Base-by-base conservation (phyloP, 2,113 vertebrate genomes). In the Calyptommatus sinebrachiatus region DNA sequence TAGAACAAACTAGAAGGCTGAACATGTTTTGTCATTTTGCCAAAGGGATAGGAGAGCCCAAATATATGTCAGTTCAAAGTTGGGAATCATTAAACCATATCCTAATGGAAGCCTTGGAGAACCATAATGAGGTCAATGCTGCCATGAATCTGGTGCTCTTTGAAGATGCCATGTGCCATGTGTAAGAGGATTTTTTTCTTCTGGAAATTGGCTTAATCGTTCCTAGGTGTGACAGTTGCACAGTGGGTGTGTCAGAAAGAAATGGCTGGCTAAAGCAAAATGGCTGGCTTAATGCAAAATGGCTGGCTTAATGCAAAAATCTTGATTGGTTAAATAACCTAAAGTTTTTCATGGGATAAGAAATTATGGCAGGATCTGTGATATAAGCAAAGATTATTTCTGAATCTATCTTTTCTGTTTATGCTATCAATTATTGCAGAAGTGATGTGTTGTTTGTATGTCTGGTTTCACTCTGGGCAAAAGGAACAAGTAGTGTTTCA, bases 11-110 rank as follows among this genome's bases (percentile, higher is more conserved):
- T 76, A 92, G 12, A 86, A 84, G 48, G 70, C 94, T 97, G 91
- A 99, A 97, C 84, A 71, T 98, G 79, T 99, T 95, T 86, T 98
- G 97, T 89, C 98, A 99, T 87, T 99, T 99, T 83, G 95, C 97
- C 83, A 88, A 81, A 31, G 97, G 97, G 29, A 79, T 94, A 0
- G 94, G 96, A 1, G 96, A 99, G 46, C 89, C 96, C 79, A 94
- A 91, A 83, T 99, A 99, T 65, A 92, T 96, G 92, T 90, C 96
- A 0, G 96, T 96, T 5, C 93, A 92, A 26, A 95, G 94, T 8
- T 99, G 98, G 98, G 94, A 95, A 73, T 90, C 93, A 77, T 80
- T 99, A 81, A 96, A 91, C 77, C 95, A 95, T 80, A 96, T 91
- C 61, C 94, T 99, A 8, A 74, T 93, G 88, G 97, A 99, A 85